These are phyloP conservation scores for Prostheceraeus crozeri DNA, from an alignment of 2,888 invertebrate genomes.

Conservation along the genomic window DNA sequence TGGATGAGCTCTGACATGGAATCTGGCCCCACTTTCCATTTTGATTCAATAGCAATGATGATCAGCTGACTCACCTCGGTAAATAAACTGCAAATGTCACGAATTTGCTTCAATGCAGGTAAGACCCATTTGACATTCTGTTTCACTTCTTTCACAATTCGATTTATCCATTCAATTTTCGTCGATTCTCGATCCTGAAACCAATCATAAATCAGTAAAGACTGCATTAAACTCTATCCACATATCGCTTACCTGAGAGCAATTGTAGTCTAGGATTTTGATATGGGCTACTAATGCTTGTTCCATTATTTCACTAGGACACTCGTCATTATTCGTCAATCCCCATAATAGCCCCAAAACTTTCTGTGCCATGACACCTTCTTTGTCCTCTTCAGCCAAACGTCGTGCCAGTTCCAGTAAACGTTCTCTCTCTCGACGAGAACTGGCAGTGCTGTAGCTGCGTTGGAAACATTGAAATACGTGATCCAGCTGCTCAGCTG, in stretches of 20 bases:
- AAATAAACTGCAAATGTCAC: slow-evolving; percentile 87
- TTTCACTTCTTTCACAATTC: slow-evolving; percentile 87
- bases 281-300: slow-evolving; percentile 87
- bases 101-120: slow-evolving; percentile 85
- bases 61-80: slow-evolving; percentile 60
- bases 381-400: slow-evolving; percentile 93
- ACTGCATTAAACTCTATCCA: neutral
- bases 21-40: neutral
- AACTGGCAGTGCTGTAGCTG: slow-evolving; percentile 44
- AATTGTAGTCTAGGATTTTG: slow-evolving; percentile 92
- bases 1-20: neutral
- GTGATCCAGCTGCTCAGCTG: slow-evolving; percentile 90
- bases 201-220: neutral
- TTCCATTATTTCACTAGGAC: slow-evolving; percentile 92
- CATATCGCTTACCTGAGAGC: slow-evolving; percentile 66
- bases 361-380: slow-evolving; percentile 96
- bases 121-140: slow-evolving; percentile 73
- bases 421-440: slow-evolving; percentile 68
- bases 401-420: slow-evolving; percentile 84
- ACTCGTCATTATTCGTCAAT: slow-evolving; percentile 86
- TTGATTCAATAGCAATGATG: neutral
- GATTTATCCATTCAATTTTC: slow-evolving; percentile 86
- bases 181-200: slow-evolving; percentile 77
- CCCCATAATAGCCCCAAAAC: slow-evolving; percentile 89
- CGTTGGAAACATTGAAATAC: slow-evolving; percentile 93